A percentile compares a stretch with the other conserved stretches of the same genome.
Conservation (phyloP, 2,113 vertebrate species). For the Pituophis catenifer region DNA sequence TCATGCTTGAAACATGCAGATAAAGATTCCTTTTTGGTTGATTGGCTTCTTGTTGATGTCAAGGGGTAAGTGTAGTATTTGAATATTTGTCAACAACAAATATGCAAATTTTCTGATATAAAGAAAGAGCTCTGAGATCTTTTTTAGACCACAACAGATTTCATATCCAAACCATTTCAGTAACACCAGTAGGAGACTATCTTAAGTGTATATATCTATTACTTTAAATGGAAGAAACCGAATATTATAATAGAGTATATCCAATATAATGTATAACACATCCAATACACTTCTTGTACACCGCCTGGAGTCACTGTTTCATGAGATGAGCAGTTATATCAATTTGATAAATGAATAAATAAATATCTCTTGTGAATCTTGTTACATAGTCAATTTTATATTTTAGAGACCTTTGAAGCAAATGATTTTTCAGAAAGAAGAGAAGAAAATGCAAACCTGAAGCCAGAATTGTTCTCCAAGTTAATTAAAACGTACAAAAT, state of each 20-base stretch:
- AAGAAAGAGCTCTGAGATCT: background rate
- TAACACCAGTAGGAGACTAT: background rate
- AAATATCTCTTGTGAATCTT: background rate
- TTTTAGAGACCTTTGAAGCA: background rate
- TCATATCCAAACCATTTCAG: background rate
- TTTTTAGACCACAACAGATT: background rate
- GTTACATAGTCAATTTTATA: background rate
- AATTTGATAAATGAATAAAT: background rate
- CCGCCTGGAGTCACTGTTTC: background rate
- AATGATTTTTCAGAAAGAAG: background rate
- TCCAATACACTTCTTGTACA: background rate
- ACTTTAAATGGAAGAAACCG: background rate
- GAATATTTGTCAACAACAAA: background rate
- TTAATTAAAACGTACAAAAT: background rate
- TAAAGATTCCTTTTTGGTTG: background rate
- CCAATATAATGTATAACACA: background rate
- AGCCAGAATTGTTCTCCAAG: background rate
- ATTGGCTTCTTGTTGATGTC: background rate
- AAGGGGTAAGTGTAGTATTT: background rate
- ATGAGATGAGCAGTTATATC: background rate
- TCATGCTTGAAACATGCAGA: background rate
- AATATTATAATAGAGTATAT: background rate
- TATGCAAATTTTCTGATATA: background rate
- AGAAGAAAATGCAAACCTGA: background rate
- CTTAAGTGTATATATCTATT: background rate